phyloP scores from a whole-genome alignment of 2,113 vertebrate species.

The Lanius collurio region DNA sequence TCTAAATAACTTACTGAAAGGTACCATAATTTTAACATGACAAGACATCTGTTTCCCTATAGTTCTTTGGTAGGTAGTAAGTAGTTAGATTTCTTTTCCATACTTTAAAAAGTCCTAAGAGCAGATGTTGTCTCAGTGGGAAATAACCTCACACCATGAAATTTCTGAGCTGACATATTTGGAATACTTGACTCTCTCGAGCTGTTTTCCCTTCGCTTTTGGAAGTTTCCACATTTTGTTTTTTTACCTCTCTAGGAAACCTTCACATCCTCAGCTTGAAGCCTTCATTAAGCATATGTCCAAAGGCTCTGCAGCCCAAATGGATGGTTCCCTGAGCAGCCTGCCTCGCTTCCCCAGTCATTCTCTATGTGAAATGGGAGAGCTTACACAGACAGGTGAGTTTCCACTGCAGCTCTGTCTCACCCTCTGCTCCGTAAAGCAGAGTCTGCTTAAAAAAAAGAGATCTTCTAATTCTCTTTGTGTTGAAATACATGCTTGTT shows the following conservation, averaged over 20 bases:
- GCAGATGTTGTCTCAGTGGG: conserved; percentile 4
- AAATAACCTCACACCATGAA: neutral
- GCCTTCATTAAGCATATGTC: conserved; percentile 89
- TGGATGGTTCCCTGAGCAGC: conserved; percentile 85
- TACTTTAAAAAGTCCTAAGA: neutral
- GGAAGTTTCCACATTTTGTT: neutral
- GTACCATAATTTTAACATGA: neutral
- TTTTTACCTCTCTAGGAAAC: conserved; percentile 76
- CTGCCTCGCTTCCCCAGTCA: conserved; percentile 91
- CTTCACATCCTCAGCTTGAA: conserved; percentile 87
- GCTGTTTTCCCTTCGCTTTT: neutral
- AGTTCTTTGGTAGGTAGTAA: neutral
- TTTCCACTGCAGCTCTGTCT: neutral
- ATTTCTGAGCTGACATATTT: conserved; percentile 8
- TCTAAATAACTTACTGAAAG: neutral
- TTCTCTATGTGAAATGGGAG: conserved; percentile 90
- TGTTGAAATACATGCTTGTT: neutral
- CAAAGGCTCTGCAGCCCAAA: conserved; percentile 79
- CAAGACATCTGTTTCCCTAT: neutral
- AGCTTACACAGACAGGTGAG: conserved; percentile 95
- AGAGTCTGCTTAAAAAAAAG: neutral
- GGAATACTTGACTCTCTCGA: neutral
- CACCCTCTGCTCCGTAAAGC: neutral
- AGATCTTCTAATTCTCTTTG: neutral
- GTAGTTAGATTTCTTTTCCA: neutral